Percentiles rank a stretch among this genome's conserved stretches.
phyloP scores from a whole-genome alignment of 2,113 vertebrate species.

The Thoracochromis brauschi region DNA sequence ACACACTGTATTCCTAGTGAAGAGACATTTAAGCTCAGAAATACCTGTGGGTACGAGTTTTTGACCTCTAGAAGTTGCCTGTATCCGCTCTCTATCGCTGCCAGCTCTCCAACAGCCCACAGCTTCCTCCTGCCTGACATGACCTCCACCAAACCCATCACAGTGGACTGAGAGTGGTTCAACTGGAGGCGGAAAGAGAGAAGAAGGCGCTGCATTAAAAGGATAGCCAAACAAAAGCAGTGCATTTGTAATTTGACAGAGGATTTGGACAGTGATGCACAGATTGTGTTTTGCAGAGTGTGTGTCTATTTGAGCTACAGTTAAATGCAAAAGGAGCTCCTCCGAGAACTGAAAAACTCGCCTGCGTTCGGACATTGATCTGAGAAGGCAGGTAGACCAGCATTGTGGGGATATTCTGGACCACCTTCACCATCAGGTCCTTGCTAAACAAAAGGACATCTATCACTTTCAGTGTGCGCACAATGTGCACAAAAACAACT shows the following conservation, averaged over 20 bases:
- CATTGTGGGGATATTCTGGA: slow-evolving; percentile 69
- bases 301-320: background rate
- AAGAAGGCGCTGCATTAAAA: background rate
- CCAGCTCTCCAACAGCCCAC: slow-evolving; percentile 50
- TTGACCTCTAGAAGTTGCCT: slow-evolving; percentile 60
- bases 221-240: background rate
- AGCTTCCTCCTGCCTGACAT: slow-evolving; percentile 59
- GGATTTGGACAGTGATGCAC: background rate
- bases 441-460: slow-evolving; percentile 63
- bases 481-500: background rate
- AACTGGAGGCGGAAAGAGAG: slow-evolving; percentile 30
- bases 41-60: slow-evolving; percentile 76
- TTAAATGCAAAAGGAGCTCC: background rate
- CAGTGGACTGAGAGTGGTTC: slow-evolving; percentile 57
- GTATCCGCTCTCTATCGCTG: slow-evolving; percentile 50
- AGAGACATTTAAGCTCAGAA: background rate
- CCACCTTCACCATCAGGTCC: slow-evolving; percentile 69
- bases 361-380: slow-evolving; percentile 68
- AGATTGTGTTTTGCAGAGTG: background rate
- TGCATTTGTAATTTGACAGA: background rate
- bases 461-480: background rate
- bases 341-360: background rate
- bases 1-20: background rate
- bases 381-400: slow-evolving; percentile 57
- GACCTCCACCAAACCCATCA: slow-evolving; percentile 53